Base-by-base conservation (phyloP, 2,888 invertebrate genomes). In the Sinotaia quadrata region DNA sequence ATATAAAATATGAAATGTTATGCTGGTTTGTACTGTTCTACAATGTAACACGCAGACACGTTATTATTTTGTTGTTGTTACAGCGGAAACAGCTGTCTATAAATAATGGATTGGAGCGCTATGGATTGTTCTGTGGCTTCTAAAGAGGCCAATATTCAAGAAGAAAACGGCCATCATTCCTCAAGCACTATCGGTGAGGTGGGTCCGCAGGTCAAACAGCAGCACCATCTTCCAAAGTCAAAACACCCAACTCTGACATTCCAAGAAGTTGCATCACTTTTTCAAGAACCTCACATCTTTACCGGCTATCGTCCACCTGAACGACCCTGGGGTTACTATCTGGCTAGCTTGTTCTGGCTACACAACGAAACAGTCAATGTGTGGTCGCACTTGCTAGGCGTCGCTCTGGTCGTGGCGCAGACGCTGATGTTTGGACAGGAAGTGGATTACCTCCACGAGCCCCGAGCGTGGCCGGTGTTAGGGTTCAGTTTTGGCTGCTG, bases 321-420 rank as follows among this genome's bases (percentile, higher is more conserved):
- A 34, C 68, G 72, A 57, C 61, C 78, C 0, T 79, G 78, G 76
- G 27, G 33, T 10, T 82, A 81, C 68, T 84, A 84, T 61, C 15
- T 80, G 2, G 15, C 52, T 37, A 83, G 84, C 61, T 49, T 78
- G 18, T 74, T 79, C 54, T 59, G 81, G 68, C 61, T 84, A 3
- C 80, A 84, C 74, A 84, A 83, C 68, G 84, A 84, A 63, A 75
- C 81, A 0, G 57, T 78, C 15, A 84, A 84, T 66, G 78, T 84
- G 8, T 84, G 84, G 82, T 78, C 78, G 1, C 84, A 84, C 63
- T 29, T 76, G 7, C n/a, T 80, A 5, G 80, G 78, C 12, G 75
- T 76, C 61, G 33, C 77, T 24, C 8, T 79, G 33, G 69, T 81
- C 31, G 5, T 76, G 7, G 24, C 57, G 0, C 75, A 76, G 56